phyloP scores from a whole-genome alignment of 2,888 invertebrate species.

The Taenaris catops region DNA sequence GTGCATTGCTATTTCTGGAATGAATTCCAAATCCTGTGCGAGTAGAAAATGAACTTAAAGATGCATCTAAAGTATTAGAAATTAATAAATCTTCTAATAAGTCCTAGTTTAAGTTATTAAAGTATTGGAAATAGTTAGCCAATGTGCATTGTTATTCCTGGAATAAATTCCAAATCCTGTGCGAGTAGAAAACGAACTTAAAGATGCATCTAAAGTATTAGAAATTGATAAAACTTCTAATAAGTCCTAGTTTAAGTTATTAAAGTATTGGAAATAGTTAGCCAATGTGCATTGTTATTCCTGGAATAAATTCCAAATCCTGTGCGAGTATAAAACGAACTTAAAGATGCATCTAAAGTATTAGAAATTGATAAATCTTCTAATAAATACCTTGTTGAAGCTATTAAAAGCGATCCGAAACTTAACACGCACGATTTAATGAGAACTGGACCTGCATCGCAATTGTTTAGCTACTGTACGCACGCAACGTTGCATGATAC shows the following conservation, averaged over 20 bases:
- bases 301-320: too few relatives aligned
- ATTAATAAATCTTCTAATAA: conserved; percentile 24
- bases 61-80: conserved; percentile 20
- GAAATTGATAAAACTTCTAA: conserved; percentile 25
- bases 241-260: conserved; percentile 25
- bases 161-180: neutral
- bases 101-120: too few relatives aligned
- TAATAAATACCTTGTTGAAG: conserved; percentile 23
- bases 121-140: too few relatives aligned
- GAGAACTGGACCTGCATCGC: conserved; percentile 23
- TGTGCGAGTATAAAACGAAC: neutral
- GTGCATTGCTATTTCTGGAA: too few relatives aligned
- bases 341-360: conserved; percentile 7
- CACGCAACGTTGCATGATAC: conserved; percentile 70
- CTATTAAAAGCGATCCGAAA: conserved; percentile 27
- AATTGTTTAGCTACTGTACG: conserved; percentile 32
- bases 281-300: too few relatives aligned
- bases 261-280: too few relatives aligned
- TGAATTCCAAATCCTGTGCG: neutral
- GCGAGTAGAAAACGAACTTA: conserved; percentile 1
- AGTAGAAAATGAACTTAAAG: conserved; percentile 2
- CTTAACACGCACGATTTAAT: conserved; percentile 32
- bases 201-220: conserved; percentile 17
- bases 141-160: too few relatives aligned
- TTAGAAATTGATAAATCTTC: conserved; percentile 25